A percentile compares a stretch with the other conserved stretches of the same genome.
Conservation (phyloP, 2,888 invertebrate species). For the Folsomia manolachei region DNA sequence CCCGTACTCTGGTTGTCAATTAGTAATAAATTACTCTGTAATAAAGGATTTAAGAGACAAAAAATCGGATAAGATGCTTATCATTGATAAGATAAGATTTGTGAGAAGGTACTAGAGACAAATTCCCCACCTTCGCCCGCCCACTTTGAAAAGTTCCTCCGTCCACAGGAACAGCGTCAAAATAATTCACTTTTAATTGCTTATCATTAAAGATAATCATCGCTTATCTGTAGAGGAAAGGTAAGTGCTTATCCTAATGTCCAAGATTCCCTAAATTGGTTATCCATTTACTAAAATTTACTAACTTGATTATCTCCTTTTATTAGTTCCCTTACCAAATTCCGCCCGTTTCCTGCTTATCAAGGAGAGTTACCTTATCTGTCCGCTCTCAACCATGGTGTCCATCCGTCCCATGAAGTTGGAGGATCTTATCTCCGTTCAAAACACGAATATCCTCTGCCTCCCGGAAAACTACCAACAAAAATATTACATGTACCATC, state of each 20-base stretch:
- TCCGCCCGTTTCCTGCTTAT: too few relatives aligned
- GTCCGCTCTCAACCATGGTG: too few relatives aligned
- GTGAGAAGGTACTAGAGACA: too few relatives aligned
- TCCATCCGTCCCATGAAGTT: background rate
- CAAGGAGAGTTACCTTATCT: too few relatives aligned
- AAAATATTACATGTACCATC: background rate
- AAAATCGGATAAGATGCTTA: constrained; percentile 19
- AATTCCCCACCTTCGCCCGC: background rate
- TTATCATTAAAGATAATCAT: background rate
- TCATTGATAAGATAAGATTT: constrained; percentile 32
- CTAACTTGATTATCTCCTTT: too few relatives aligned
- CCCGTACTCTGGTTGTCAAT: too few relatives aligned
- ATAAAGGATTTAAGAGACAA: too few relatives aligned
- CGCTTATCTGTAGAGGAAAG: background rate
- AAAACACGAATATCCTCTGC: background rate
- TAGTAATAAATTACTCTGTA: too few relatives aligned
- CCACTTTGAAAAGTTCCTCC: background rate
- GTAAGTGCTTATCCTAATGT: too few relatives aligned
- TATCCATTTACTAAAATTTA: too few relatives aligned
- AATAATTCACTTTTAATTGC: background rate
- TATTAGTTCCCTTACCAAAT: too few relatives aligned
- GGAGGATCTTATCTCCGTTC: background rate
- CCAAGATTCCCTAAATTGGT: too few relatives aligned
- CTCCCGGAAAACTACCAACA: background rate
- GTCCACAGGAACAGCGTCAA: background rate